Evolutionary conservation across 2,797 vertebrate genomes (phyloP).

Genomic region (Morelia viridis): DNA sequence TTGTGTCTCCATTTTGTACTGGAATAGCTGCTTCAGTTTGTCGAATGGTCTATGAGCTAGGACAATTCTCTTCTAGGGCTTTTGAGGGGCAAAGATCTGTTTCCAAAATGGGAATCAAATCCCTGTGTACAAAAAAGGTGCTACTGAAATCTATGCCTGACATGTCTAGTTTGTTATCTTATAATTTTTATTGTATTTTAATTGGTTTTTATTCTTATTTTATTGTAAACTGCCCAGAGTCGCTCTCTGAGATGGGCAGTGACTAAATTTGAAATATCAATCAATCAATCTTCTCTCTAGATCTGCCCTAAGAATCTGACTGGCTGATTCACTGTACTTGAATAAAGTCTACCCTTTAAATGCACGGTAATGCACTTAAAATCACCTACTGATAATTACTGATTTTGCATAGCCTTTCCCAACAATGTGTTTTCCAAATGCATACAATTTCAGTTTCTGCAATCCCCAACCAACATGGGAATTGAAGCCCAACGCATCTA

Average conservation of each 20-base stretch:
- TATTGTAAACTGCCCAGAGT: no score
- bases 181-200: no score
- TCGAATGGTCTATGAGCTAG: background rate
- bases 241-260: no score
- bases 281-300: background rate
- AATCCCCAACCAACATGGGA: background rate
- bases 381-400: background rate
- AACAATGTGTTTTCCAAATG: background rate
- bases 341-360: background rate
- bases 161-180: background rate
- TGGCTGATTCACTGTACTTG: background rate
- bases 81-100: background rate
- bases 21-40: background rate
- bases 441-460: background rate
- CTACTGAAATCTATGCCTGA: background rate
- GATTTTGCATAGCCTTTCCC: background rate
- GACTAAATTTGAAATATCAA: no score
- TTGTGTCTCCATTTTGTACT: background rate
- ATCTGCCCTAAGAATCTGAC: background rate
- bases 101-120: background rate
- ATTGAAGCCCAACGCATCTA: background rate
- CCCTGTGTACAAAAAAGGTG: background rate
- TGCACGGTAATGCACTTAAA: background rate
- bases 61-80: background rate
- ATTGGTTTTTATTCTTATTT: no score